Evolutionary conservation across 2,113 vertebrate species (phyloP).

Genomic region (Sminthopsis crassicaudata): DNA sequence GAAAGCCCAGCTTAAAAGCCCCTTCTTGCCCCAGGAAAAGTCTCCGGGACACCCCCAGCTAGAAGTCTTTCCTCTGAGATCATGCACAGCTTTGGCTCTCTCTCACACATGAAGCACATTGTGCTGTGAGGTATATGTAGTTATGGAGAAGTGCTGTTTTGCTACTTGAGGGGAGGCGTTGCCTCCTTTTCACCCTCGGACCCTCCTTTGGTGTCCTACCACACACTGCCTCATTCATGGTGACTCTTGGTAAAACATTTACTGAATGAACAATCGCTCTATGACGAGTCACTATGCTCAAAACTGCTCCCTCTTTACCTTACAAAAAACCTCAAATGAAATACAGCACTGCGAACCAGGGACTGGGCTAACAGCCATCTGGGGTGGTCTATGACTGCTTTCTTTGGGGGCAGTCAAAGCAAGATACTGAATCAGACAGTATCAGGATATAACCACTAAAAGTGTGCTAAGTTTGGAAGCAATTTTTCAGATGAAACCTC

Average conservation of each 20-base stretch:
- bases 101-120: background rate
- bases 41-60: background rate
- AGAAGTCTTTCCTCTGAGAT: background rate
- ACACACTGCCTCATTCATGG: background rate
- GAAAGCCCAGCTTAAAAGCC: background rate
- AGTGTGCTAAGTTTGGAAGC: background rate
- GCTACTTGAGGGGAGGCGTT: background rate
- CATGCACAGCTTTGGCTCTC: background rate
- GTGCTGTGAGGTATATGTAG: background rate
- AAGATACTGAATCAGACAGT: background rate
- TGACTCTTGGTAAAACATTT: rapidly evolving
- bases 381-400: background rate
- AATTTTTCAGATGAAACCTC: background rate
- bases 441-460: background rate
- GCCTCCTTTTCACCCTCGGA: background rate
- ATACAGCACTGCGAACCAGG: background rate
- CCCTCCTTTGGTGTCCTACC: background rate
- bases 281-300: background rate
- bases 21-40: background rate
- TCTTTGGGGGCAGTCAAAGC: background rate
- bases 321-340: background rate
- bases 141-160: background rate
- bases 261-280: background rate
- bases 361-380: background rate
- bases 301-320: background rate